Evolutionary conservation across 2,888 invertebrate genomes (phyloP).

Genomic region (Epistrophella euchroma): DNA sequence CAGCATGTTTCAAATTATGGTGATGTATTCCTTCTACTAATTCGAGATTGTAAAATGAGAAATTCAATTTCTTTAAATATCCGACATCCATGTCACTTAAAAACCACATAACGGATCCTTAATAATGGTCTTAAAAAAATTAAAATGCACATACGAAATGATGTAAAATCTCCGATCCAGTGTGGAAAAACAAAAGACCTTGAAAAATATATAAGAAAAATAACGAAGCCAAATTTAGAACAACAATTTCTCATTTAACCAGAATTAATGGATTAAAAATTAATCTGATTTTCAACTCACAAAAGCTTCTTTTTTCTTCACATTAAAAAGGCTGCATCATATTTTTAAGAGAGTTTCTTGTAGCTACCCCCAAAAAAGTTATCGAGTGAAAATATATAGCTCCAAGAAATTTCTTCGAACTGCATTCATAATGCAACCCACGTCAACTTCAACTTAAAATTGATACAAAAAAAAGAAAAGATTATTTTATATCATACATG

Average conservation of each 20-base stretch:
- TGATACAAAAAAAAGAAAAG: neutral
- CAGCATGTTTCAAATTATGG: no score
- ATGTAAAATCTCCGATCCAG: no score
- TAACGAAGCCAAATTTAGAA: neutral
- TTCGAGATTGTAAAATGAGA: no score
- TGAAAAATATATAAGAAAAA: neutral
- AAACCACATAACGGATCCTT: no score
- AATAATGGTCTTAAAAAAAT: no score
- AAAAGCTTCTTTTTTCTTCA: neutral
- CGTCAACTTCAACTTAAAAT: slow-evolving; percentile 30
- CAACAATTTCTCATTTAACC: neutral
- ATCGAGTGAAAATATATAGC: neutral
- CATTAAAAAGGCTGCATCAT: no score
- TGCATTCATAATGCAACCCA: slow-evolving; percentile 60
- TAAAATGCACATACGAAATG: no score
- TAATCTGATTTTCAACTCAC: neutral
- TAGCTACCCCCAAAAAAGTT: neutral
- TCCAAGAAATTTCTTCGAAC: slow-evolving; percentile 22
- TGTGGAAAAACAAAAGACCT: no score
- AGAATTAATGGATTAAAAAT: neutral
- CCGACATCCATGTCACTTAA: no score
- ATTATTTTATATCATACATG: neutral
- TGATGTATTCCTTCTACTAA: no score
- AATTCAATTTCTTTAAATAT: no score
- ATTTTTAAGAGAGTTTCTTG: neutral